These are phyloP conservation scores for Danionella dracula DNA, from an alignment of 2,797 vertebrate species.

Conservation along the genomic window DNA sequence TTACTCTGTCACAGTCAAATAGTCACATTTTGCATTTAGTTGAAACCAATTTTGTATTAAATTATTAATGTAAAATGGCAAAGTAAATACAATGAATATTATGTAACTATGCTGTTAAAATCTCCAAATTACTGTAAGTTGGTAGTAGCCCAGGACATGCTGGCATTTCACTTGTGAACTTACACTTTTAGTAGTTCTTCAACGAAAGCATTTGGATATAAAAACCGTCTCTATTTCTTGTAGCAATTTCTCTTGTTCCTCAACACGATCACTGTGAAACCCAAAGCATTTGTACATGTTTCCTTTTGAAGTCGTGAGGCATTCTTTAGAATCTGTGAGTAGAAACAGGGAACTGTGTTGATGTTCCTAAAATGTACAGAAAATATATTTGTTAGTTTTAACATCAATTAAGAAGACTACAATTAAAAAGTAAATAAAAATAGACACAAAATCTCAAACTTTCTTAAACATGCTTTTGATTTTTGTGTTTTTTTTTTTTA, in stretches of 20 bases:
- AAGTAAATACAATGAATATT: no score
- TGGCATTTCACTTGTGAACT: background rate
- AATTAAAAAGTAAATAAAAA: background rate
- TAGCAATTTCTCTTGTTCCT: constrained; percentile 18
- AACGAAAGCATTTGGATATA: constrained; percentile 43
- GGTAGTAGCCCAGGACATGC: no score
- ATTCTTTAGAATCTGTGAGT: constrained; percentile 46
- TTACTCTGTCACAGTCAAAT: constrained; percentile 57
- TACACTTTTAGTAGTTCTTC: constrained; percentile 64
- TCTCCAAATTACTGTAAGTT: no score
- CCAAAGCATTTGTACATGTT: constrained; percentile 56
- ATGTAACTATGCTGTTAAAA: no score
- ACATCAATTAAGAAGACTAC: no score
- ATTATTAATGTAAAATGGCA: no score
- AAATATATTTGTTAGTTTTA: no score
- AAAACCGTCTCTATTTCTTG: constrained; percentile 47
- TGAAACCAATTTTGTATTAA: no score
- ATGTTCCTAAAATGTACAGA: constrained; percentile 25
- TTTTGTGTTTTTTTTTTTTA: background rate
- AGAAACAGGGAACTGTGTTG: background rate
- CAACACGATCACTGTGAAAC: constrained; percentile 20
- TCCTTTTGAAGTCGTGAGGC: constrained; percentile 61
- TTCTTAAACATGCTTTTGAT: background rate
- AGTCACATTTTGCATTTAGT: no score
- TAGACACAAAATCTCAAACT: background rate